Evolutionary conservation across 2,888 invertebrate species (phyloP), one percentile per base, ranked within the genome.

Genomic region (Diaprepes abbreviatus): DNA sequence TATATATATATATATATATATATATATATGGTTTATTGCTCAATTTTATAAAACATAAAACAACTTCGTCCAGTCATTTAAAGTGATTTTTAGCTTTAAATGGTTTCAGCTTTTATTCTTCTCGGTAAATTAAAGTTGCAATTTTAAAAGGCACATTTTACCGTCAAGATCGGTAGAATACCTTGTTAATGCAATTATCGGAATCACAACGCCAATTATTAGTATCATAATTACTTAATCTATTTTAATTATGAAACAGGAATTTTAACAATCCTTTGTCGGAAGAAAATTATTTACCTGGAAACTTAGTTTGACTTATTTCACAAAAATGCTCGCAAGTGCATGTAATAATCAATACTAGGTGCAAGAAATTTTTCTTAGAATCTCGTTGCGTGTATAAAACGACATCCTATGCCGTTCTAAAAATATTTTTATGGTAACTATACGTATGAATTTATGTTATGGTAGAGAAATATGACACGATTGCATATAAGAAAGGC

Each of bases 181-280:
- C 60, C 66, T 66, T 43, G 52, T 59, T 66, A 66, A 60, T 60
- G 59, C 60, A 66, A 69, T 69, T 69, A 69, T 63, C 58, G 14
- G 69, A 69, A 69, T 69, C 58, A 64, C 58, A 69, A 58, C 64
- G 65, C 54, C 64, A 64, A 70, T 70, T 63, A 70, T 70, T 65
- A 65, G 52, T 43, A 59, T 45, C 45, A 45, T 70, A 70, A 70
- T 70, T 64, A 65, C 70, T 70, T 65, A 70, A 70, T 70, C 64
- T 70, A 35, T 64, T 70, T 70, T 65, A 70, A 70, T 70, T 70
- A 70, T 52, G 54, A 64, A 40, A 33, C 43, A 3, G 65, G 70
- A 70, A 70, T 70, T 43, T 58, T 24, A 65, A 70, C 65, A 43
- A 70, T 59, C 48, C 65, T 65, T 65, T 70, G 65, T 70, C 64